Conservation (phyloP, 2,113 vertebrate species). For the Tautogolabrus adspersus region DNA sequence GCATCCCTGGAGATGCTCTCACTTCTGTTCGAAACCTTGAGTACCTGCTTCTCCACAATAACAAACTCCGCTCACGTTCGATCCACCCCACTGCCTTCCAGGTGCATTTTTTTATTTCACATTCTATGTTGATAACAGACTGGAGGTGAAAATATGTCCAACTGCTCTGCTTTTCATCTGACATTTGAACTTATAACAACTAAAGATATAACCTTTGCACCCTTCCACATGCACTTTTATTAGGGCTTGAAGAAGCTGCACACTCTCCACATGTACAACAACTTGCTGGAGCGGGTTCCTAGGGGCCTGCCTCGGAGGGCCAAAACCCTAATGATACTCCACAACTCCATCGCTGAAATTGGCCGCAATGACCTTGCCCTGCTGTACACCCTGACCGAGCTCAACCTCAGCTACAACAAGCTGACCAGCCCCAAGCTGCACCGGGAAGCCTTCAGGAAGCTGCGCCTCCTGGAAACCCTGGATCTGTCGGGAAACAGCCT, state of each 20-base stretch:
- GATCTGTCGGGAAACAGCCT: slow-evolving; percentile 94
- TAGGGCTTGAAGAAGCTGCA: slow-evolving; percentile 94
- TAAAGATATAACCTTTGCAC: neutral
- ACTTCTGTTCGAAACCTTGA: slow-evolving; percentile 91
- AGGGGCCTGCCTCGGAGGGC: slow-evolving; percentile 91
- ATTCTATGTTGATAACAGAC: neutral
- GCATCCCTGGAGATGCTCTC: slow-evolving; percentile 87
- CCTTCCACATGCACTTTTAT: neutral
- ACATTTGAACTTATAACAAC: neutral
- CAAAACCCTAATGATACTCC: slow-evolving; percentile 95
- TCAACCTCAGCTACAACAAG: slow-evolving; percentile 98
- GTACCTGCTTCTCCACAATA: slow-evolving; percentile 97
- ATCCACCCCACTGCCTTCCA: slow-evolving; percentile 92
- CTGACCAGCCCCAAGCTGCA: slow-evolving; percentile 89
- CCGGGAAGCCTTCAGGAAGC: slow-evolving; percentile 94
- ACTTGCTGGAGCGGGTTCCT: slow-evolving; percentile 92
- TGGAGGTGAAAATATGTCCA: neutral
- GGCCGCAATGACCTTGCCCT: slow-evolving; percentile 91
- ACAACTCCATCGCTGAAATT: slow-evolving; percentile 93
- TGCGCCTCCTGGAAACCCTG: slow-evolving; percentile 89
- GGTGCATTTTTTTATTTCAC: slow-evolving; percentile 39
- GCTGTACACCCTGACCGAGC: slow-evolving; percentile 93
- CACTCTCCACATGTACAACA: slow-evolving; percentile 98
- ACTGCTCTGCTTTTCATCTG: neutral
- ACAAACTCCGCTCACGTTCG: slow-evolving; percentile 89